Base-by-base conservation (phyloP, 2,797 vertebrate species). In the Tolypeutes matacus region DNA sequence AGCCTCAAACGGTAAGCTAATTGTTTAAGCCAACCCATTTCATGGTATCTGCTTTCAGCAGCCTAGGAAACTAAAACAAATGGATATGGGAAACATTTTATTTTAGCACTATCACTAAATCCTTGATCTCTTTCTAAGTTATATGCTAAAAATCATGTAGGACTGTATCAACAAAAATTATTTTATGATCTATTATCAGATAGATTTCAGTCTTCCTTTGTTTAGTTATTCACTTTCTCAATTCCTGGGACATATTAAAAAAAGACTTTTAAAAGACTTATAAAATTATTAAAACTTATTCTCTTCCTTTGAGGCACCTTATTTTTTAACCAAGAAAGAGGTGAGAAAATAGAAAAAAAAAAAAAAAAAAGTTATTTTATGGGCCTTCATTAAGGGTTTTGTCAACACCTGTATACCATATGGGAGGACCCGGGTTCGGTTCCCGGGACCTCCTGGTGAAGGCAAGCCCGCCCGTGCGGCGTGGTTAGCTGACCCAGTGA, bases 311-410 rank as follows among this genome's bases (percentile, higher is more conserved):
- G 87, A 90, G 64, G 5, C 7, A 76, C 15, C 27, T 92, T 83
- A 85, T 81, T 95, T 92, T 93, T 93, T 67, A 82, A 90, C 31
- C 90, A 12, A 70, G 73, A 70, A 85, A 58, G 88, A 67, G 51
- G 65, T 58, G 31, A 86, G 73, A 78, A 80, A 91, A 64, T 58
- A 81, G 60, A 87, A 89, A 72, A 77, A 65, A 86, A 87, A 89
- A 72, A 77, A 65, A 86, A 76, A 23, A 69, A 49, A 64, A 69
- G 29, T 23, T 73, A n/a, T 17, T 65, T 31, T 25, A 25, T 46
- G n/a, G 25, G 49, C 31, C 34, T 91, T 72, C 42, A 46, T 80
- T 42, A 70, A 78, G 23, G 29, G 4, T 29, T 69, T 53, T 73
- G 53, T 51, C 42, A 72, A 49, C 56, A 77, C 31, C 27, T 86